These are phyloP conservation scores for Yoshiicerus persimilis DNA, from an alignment of 1,140 invertebrate genomes.

Conservation along the genomic window DNA sequence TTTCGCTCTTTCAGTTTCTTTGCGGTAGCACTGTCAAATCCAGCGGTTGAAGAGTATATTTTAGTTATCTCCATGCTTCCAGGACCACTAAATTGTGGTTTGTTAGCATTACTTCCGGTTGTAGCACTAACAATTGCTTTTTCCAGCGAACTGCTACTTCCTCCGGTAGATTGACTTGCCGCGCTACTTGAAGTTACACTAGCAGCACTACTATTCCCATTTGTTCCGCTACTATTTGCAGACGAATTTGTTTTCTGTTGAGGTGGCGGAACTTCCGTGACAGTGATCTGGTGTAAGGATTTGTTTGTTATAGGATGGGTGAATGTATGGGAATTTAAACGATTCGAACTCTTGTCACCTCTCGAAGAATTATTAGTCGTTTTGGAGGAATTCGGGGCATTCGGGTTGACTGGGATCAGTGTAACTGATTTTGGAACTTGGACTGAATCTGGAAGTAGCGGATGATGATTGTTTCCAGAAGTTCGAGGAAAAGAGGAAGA, in stretches of 20 bases:
- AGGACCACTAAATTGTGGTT: conserved; percentile 47
- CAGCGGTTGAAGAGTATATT: conserved; percentile 38
- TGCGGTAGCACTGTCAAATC: conserved; percentile 29
- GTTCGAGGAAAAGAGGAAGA: not conserved
- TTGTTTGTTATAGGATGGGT: conserved; percentile 50
- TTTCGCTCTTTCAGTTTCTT: conserved; percentile 47
- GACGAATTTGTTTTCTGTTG: not conserved
- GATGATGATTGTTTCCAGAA: conserved; percentile 25
- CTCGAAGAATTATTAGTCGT: not conserved
- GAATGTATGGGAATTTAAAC: conserved; percentile 33
- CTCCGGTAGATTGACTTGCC: not conserved
- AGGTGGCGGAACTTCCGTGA: conserved; percentile 47
- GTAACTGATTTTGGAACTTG: conserved; percentile 49
- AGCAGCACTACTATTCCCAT: not conserved
- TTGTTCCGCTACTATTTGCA: not conserved
- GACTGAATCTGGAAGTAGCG: conserved; percentile 45
- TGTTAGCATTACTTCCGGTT: conserved; percentile 13
- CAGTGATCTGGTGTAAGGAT: conserved; percentile 48
- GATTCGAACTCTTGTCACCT: not conserved
- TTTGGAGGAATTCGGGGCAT: conserved; percentile 27
- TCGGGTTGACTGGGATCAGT: conserved; percentile 48
- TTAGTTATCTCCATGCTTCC: conserved; percentile 50
- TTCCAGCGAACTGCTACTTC: conserved; percentile 25
- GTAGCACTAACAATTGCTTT: conserved; percentile 21
- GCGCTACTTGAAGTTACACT: not conserved